Conservation (phyloP, 2,113 vertebrate species). For the Chaetorhynchus papuensis region DNA sequence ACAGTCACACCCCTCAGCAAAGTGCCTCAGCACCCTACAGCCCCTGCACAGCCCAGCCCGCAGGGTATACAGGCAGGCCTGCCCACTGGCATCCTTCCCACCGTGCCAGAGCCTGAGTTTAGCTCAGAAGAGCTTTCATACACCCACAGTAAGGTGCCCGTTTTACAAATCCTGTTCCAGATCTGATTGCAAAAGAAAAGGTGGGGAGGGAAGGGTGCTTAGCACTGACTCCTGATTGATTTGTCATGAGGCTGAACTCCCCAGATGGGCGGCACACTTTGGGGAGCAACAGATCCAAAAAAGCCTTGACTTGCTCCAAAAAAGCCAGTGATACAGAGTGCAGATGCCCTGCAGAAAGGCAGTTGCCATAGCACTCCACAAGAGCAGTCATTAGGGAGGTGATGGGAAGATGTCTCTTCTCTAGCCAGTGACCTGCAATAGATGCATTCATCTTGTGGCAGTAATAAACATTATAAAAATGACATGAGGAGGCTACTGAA, state of each 20-base stretch:
- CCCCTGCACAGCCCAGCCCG: neutral
- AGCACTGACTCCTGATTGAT: neutral
- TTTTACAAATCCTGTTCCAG: neutral
- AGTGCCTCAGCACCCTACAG: neutral
- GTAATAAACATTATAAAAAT: neutral
- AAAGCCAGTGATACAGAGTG: neutral
- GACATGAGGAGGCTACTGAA: rapidly evolving
- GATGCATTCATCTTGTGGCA: neutral
- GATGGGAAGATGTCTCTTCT: neutral
- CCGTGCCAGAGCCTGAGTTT: neutral
- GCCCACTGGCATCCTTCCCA: neutral
- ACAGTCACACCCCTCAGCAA: neutral
- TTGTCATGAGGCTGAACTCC: neutral
- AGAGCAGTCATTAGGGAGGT: neutral
- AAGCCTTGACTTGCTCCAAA: neutral
- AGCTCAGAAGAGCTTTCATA: neutral
- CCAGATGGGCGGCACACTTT: neutral
- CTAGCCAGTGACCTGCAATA: neutral
- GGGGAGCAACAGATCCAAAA: neutral
- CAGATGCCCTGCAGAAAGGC: neutral
- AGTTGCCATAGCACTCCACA: neutral
- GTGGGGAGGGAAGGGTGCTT: rapidly evolving
- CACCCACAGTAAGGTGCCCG: no score
- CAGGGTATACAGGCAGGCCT: neutral
- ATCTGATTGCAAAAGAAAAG: neutral